Evolutionary conservation across 2,888 invertebrate species (phyloP).

Genomic region (Corbicula japonica): DNA sequence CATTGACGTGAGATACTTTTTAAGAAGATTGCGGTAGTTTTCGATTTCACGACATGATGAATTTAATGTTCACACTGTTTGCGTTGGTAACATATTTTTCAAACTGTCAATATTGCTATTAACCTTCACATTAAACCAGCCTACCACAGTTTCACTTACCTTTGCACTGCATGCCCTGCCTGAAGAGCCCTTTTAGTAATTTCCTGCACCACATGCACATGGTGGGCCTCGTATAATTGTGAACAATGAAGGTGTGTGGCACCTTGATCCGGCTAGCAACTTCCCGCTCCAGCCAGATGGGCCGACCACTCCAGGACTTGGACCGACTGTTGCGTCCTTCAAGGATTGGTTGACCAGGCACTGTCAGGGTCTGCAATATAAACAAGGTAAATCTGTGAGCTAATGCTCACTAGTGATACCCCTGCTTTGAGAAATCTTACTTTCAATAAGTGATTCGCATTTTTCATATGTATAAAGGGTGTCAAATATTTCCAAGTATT

Average conservation of each 20-base stretch:
- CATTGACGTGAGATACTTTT: too few species aligned
- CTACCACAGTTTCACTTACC: constrained; percentile 86
- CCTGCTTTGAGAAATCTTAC: too few species aligned
- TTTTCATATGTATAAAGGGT: too few species aligned
- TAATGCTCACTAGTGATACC: background rate
- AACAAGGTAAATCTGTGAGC: too few species aligned
- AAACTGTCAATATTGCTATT: too few species aligned
- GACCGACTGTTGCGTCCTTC: constrained; percentile 80
- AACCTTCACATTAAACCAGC: too few species aligned
- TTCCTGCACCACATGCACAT: constrained; percentile 98
- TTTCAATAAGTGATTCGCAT: too few species aligned
- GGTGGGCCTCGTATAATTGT: constrained; percentile 98
- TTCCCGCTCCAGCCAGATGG: constrained; percentile 91
- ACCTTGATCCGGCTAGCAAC: constrained; percentile 90
- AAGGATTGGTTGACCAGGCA: constrained; percentile 65
- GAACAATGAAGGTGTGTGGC: constrained; percentile 98
- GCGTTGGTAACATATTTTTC: too few species aligned
- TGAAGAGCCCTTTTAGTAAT: constrained; percentile 96
- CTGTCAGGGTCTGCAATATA: constrained; percentile 67
- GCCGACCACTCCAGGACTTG: constrained; percentile 89
- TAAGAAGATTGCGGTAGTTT: too few species aligned
- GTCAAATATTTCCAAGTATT: too few species aligned
- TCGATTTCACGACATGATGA: too few species aligned
- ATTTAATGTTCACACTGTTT: too few species aligned
- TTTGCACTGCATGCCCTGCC: constrained; percentile 98